A percentile compares a stretch with the other conserved stretches of the same genome.
Conservation (phyloP, 1,140 invertebrate species). For the Drosophila melanica region DNA sequence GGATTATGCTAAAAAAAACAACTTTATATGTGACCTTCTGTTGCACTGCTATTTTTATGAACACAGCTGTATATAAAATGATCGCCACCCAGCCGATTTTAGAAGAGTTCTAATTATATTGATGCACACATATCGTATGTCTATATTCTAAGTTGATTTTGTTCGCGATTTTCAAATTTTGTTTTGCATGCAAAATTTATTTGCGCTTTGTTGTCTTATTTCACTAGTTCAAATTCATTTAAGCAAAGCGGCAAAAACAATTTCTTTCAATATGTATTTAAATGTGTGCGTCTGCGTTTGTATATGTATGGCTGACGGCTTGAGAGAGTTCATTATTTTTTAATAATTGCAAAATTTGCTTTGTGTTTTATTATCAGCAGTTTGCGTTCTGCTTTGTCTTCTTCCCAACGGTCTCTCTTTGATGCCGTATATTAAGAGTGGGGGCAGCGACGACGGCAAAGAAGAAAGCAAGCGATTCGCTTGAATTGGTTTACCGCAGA, state of each 20-base stretch:
- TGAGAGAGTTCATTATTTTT: constrained; percentile 65
- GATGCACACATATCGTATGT: constrained; percentile 23
- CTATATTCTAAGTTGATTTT: constrained; percentile 46
- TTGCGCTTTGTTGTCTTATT: constrained; percentile 28
- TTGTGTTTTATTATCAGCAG: constrained; percentile 73
- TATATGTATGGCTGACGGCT: constrained; percentile 14
- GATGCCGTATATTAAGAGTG: background rate
- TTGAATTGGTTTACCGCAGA: constrained; percentile 63
- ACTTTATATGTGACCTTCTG: no score
- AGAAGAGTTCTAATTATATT: background rate
- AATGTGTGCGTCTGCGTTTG: constrained; percentile 8
- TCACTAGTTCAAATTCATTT: constrained; percentile 45
- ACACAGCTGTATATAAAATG: background rate
- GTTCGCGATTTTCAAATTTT: constrained; percentile 43
- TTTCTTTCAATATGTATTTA: constrained; percentile 3
- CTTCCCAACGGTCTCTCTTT: constrained; percentile 7
- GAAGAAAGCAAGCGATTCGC: constrained; percentile 71
- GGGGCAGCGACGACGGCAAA: constrained; percentile 20
- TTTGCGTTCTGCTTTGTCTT: constrained; percentile 53
- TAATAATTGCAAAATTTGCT: constrained; percentile 64
- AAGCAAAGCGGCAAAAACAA: constrained; percentile 24
- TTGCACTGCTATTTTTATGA: no score
- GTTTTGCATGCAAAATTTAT: constrained; percentile 68
- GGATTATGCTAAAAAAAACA: no score
- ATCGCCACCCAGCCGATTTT: background rate